A percentile compares a stretch with the other conserved stretches of the same genome.
Conservation (phyloP, 2,888 invertebrate genomes). For the Ichneumon xanthorius region DNA sequence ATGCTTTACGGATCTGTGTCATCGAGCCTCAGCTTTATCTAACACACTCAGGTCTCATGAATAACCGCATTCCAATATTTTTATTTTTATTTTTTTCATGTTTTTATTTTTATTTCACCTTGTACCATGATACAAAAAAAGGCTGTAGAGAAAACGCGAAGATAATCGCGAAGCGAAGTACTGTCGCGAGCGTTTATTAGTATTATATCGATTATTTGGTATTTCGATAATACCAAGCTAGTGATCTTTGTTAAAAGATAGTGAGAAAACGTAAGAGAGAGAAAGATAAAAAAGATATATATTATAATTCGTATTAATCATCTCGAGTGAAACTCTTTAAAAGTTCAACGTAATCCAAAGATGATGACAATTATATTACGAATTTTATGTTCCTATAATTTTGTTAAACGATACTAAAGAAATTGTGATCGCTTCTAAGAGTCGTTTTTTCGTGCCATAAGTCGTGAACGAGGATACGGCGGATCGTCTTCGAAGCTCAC, state of each 20-base stretch:
- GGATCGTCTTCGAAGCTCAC: slow-evolving; percentile 6
- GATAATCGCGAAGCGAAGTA: slow-evolving; percentile 30
- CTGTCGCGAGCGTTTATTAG: slow-evolving; percentile 35
- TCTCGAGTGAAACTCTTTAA: slow-evolving; percentile 24
- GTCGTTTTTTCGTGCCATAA: slow-evolving; percentile 54
- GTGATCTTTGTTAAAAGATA: slow-evolving; percentile 49
- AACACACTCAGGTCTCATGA: slow-evolving; percentile 7
- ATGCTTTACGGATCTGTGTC: not conserved
- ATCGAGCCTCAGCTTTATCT: slow-evolving; percentile 9
- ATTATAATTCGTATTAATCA: slow-evolving; percentile 38
- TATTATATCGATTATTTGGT: slow-evolving; percentile 52
- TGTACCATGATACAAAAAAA: not conserved
- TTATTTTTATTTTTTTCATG: slow-evolving; percentile 30
- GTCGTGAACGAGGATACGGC: not conserved
- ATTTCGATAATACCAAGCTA: slow-evolving; percentile 57
- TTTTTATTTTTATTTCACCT: slow-evolving; percentile 10
- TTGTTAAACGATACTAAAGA: slow-evolving; percentile 34
- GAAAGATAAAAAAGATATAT: slow-evolving; percentile 40
- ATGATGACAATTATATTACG: not conserved
- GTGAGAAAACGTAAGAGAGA: slow-evolving; percentile 10
- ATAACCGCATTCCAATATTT: not conserved
- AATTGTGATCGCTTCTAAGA: slow-evolving; percentile 31
- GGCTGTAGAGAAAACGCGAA: not conserved
- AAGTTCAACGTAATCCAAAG: slow-evolving; percentile 22
- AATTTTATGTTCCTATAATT: slow-evolving; percentile 59